Evolutionary conservation across 1,140 invertebrate genomes (phyloP).

Genomic region (Pinna nobilis): DNA sequence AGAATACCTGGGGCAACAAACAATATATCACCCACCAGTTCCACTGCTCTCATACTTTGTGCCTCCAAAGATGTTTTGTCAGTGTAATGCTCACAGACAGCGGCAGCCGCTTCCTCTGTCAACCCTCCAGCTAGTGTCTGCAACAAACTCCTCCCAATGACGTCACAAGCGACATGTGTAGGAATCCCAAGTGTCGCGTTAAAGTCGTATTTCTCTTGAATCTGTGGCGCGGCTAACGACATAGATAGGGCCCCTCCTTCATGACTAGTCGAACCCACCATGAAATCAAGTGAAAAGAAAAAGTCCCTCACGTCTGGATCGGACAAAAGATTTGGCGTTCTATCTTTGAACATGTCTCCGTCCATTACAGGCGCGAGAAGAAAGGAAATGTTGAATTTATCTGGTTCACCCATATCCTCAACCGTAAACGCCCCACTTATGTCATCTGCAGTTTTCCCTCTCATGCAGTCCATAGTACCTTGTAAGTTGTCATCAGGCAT

Average conservation of each 20-base stretch:
- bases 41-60: conserved; percentile 1
- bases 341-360: conserved; percentile 36
- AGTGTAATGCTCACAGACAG: conserved; percentile 34
- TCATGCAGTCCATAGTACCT: background rate
- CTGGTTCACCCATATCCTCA: background rate
- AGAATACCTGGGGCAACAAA: background rate
- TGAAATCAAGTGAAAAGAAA: conserved; percentile 38
- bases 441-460: background rate
- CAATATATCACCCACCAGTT: background rate
- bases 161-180: background rate
- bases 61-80: background rate
- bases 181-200: conserved; percentile 34
- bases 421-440: conserved; percentile 69
- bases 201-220: conserved; percentile 35
- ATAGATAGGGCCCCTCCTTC: conserved; percentile 42
- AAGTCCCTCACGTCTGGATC: conserved; percentile 17
- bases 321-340: background rate
- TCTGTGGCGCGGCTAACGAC: background rate
- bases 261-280: conserved; percentile 38
- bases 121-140: conserved; percentile 19
- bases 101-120: background rate
- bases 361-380: conserved; percentile 48
- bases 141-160: conserved; percentile 29
- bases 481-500: background rate
- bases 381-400: background rate